Evolutionary conservation across 1,140 invertebrate species (phyloP).

Genomic region (Lithobius niger): DNA sequence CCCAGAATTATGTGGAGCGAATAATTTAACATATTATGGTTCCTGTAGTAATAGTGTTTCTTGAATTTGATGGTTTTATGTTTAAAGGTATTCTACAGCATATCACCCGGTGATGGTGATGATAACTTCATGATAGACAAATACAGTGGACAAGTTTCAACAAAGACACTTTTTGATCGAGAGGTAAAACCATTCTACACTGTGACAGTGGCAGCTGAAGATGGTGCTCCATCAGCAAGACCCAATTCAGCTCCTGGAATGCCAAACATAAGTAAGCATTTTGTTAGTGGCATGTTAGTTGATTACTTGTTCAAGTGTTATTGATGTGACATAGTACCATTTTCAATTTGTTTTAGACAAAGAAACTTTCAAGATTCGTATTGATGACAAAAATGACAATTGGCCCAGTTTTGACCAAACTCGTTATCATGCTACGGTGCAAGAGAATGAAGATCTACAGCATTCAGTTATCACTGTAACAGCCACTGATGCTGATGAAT

Average conservation of each 20-base stretch:
- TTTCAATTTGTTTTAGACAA: slow-evolving; percentile 32
- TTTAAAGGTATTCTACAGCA: slow-evolving; percentile 50
- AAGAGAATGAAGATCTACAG: slow-evolving; percentile 68
- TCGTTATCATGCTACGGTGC: slow-evolving; percentile 58
- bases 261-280: slow-evolving; percentile 23
- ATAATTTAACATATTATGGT: too few relatives aligned
- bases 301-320: not conserved
- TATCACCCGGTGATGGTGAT: slow-evolving; percentile 47
- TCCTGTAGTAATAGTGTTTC: too few relatives aligned
- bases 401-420: slow-evolving; percentile 57
- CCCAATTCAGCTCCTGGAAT: slow-evolving; percentile 39
- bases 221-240: slow-evolving; percentile 70
- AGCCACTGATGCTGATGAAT: slow-evolving; percentile 59
- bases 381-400: slow-evolving; percentile 85
- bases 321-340: not conserved
- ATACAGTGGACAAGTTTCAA: slow-evolving; percentile 70
- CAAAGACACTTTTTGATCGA: slow-evolving; percentile 58
- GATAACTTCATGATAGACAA: slow-evolving; percentile 63
- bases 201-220: slow-evolving; percentile 66
- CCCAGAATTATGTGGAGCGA: too few relatives aligned
- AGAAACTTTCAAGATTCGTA: slow-evolving; percentile 67
- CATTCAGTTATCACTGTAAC: slow-evolving; percentile 64
- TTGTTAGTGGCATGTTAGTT: not conserved
- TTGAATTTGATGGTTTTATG: too few relatives aligned
- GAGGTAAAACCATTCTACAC: slow-evolving; percentile 61